These are phyloP conservation scores for Ictalurus punctatus DNA, from an alignment of 2,113 vertebrate species.

Conservation along the genomic window DNA sequence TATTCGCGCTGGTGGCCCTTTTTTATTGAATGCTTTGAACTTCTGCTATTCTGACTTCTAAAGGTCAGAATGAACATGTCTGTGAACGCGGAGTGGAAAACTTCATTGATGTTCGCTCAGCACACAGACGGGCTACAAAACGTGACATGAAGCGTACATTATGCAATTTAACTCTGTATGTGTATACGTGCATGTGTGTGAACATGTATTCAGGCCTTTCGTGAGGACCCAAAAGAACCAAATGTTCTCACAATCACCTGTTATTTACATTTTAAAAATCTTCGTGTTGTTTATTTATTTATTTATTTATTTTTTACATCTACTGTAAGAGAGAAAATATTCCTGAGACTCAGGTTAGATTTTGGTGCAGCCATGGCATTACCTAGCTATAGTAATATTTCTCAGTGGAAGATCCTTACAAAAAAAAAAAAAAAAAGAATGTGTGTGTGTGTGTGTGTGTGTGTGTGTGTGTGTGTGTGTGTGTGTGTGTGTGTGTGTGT, in stretches of 20 bases:
- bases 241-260: neutral
- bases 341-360: neutral
- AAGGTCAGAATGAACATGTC: conserved; percentile 67
- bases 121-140: conserved; percentile 61
- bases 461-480: neutral
- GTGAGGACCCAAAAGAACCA: neutral
- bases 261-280: too few species aligned
- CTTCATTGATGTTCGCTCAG: conserved; percentile 67
- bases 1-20: conserved; percentile 52
- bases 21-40: conserved; percentile 62
- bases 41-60: conserved; percentile 55
- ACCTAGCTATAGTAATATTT: neutral
- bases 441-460: neutral
- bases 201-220: neutral
- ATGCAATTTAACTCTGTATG: conserved; percentile 60
- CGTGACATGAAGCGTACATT: conserved; percentile 67
- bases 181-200: neutral
- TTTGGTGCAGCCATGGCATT: neutral
- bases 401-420: neutral
- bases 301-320: neutral
- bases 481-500: neutral
- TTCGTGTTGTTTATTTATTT: neutral
- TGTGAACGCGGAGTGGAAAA: conserved; percentile 54
- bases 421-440: too few species aligned
- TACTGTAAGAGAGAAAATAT: neutral